phyloP scores from a whole-genome alignment of 92 coral and sea anemone species.

The Palythoa caribaeorum region DNA sequence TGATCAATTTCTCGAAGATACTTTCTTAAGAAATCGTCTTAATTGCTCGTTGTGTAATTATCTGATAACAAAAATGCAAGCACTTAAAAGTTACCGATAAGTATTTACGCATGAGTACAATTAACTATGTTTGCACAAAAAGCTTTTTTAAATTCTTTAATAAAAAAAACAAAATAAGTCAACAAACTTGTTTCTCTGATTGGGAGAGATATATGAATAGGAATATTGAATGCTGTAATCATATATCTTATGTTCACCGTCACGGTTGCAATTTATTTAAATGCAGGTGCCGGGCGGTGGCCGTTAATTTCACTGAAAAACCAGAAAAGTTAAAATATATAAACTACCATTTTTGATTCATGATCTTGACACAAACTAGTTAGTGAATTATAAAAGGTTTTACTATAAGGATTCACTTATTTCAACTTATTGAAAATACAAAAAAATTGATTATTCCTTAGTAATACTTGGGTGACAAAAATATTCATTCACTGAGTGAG shows the following conservation, averaged over 20 bases:
- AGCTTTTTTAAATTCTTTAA: conserved; percentile 28
- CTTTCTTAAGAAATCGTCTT: neutral
- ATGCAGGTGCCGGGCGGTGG: no score
- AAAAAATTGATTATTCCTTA: conserved; percentile 1
- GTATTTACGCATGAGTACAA: conserved; percentile 36
- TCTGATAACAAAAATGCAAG: conserved; percentile 21
- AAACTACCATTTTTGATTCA: neutral
- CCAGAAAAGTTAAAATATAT: neutral
- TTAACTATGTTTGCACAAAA: conserved; percentile 19
- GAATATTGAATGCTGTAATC: neutral
- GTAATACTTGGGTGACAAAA: conserved; percentile 25
- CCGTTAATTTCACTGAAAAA: neutral
- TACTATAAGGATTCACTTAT: neutral
- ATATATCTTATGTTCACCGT: neutral
- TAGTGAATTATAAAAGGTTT: neutral
- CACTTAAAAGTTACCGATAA: neutral
- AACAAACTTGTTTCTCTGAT: conserved; percentile 6
- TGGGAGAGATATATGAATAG: conserved; percentile 5
- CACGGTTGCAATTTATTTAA: neutral
- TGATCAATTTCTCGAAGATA: neutral
- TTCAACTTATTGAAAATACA: neutral
- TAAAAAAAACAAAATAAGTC: neutral
- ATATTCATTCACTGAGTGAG: conserved; percentile 1
- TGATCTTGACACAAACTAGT: neutral
- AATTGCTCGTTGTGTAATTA: conserved; percentile 7